Evolutionary conservation across 2,888 invertebrate species (phyloP).

Genomic region (Fissipunctia ypsillon): DNA sequence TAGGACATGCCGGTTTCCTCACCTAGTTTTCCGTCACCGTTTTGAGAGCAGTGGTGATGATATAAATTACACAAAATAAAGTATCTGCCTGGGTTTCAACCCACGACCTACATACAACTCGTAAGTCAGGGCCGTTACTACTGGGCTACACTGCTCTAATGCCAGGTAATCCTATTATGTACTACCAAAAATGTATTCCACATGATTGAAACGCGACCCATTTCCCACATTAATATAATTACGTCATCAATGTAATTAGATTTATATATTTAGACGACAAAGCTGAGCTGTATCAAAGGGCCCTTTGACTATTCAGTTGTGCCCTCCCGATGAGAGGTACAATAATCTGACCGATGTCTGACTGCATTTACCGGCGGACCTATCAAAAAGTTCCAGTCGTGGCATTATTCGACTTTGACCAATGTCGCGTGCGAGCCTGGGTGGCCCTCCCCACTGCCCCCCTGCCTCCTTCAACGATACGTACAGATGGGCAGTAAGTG

Average conservation of each 20-base stretch:
- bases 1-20: no score
- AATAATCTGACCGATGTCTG: conserved; percentile 76
- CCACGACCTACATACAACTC: no score
- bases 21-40: no score
- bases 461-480: conserved; percentile 43
- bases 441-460: conserved; percentile 39
- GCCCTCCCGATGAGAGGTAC: conserved; percentile 72
- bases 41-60: no score
- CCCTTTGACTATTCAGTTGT: conserved; percentile 82
- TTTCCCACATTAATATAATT: conserved; percentile 69
- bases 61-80: no score
- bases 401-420: conserved; percentile 79
- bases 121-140: no score
- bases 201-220: conserved; percentile 57
- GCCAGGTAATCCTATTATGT: conserved; percentile 37
- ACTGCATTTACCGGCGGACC: conserved; percentile 68
- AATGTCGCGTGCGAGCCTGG: conserved; percentile 75
- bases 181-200: conserved; percentile 54
- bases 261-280: conserved; percentile 65
- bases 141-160: no score
- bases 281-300: conserved; percentile 75
- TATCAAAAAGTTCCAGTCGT: conserved; percentile 81
- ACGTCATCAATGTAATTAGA: conserved; percentile 68
- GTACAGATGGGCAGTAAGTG: conserved; percentile 63
- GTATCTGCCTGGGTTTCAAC: no score